These are phyloP conservation scores for Meriones unguiculatus DNA, from an alignment of 2,113 vertebrate genomes.

Conservation along the genomic window DNA sequence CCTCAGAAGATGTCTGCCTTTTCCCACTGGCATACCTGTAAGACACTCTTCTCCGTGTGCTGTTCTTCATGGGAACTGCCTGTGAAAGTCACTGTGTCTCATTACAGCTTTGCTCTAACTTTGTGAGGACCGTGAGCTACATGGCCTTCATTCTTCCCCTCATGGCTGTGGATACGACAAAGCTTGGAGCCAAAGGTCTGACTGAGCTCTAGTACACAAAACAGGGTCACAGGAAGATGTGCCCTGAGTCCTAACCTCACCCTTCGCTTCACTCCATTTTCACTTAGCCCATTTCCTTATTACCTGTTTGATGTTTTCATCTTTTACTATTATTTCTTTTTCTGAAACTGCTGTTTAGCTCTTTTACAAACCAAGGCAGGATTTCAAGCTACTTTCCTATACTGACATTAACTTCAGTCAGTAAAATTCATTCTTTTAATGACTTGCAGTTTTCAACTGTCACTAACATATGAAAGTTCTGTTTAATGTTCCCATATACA, in stretches of 20 bases:
- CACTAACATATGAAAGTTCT: slow-evolving; percentile 36
- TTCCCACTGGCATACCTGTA: neutral
- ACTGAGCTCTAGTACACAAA: neutral
- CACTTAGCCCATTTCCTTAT: neutral
- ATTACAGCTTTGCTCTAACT: neutral
- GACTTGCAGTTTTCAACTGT: slow-evolving; percentile 60
- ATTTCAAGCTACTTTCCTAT: slow-evolving; percentile 60
- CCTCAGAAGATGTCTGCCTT: neutral
- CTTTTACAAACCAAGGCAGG: slow-evolving; percentile 37
- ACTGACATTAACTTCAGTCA: neutral
- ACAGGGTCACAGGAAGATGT: neutral
- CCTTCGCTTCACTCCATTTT: neutral
- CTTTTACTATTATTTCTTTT: neutral
- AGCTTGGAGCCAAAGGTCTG: slow-evolving; percentile 15
- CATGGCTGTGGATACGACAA: neutral
- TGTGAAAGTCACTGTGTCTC: slow-evolving; percentile 40
- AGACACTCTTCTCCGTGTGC: neutral
- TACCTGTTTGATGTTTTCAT: neutral
- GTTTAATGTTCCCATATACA: slow-evolving; percentile 32
- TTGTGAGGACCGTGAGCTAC: slow-evolving; percentile 9
- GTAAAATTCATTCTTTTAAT: neutral
- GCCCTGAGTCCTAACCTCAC: neutral
- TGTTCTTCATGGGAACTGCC: neutral
- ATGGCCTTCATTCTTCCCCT: neutral
- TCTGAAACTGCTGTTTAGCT: slow-evolving; percentile 48